phyloP scores from a whole-genome alignment of 2,888 invertebrate genomes.

The Lathronympha strigana region DNA sequence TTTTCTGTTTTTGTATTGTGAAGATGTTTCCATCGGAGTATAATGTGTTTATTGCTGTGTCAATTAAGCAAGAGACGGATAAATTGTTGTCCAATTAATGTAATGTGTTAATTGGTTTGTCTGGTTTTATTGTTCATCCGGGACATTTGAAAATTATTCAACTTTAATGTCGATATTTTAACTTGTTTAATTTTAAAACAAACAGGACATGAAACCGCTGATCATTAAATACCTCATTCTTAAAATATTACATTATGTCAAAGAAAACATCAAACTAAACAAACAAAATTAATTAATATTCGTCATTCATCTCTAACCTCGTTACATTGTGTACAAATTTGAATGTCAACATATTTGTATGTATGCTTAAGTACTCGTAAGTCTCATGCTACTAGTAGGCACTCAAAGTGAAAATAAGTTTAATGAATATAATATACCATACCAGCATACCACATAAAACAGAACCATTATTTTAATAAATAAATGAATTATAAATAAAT shows the following conservation, averaged over 20 bases:
- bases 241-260: not conserved
- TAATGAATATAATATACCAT: no score
- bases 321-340: not conserved
- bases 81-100: not conserved
- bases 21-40: constrained; percentile 8
- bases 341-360: no score
- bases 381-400: no score
- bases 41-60: constrained; percentile 11
- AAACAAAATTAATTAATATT: not conserved
- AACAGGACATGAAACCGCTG: not conserved
- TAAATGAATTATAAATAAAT: no score
- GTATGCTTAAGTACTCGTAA: no score
- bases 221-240: not conserved
- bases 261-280: not conserved
- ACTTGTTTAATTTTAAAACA: not conserved
- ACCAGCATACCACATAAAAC: no score
- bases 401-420: no score
- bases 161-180: not conserved
- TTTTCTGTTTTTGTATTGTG: not conserved
- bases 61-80: not conserved
- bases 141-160: not conserved
- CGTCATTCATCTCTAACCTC: not conserved
- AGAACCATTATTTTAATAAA: no score
- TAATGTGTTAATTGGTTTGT: constrained; percentile 6
- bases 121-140: constrained; percentile 21